A percentile compares a stretch with the other conserved stretches of the same genome.
Conservation (phyloP, 2,113 vertebrate genomes). For the Trematocara variabile region DNA sequence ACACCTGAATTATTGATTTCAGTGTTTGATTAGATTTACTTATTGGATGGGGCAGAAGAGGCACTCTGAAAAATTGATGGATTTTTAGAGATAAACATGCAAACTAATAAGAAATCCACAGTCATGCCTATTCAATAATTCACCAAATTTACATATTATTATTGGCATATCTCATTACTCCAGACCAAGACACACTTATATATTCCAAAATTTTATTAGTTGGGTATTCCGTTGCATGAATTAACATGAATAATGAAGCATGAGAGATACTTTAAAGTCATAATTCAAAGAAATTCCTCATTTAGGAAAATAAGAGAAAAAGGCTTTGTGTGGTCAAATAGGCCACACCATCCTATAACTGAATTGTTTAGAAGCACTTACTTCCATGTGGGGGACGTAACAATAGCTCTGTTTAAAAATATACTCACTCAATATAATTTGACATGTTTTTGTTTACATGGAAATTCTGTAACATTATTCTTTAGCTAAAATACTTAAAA, state of each 20-base stretch:
- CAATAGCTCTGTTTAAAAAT: background rate
- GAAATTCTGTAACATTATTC: background rate
- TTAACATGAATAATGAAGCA: slow-evolving; percentile 74
- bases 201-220: slow-evolving; percentile 74
- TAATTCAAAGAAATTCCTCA: slow-evolving; percentile 43
- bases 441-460: background rate
- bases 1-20: slow-evolving; percentile 68
- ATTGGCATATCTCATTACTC: slow-evolving; percentile 73
- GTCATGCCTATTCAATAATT: slow-evolving; percentile 76
- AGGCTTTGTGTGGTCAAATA: slow-evolving; percentile 30
- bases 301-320: slow-evolving; percentile 23
- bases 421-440: background rate
- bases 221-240: slow-evolving; percentile 66
- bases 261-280: slow-evolving; percentile 32
- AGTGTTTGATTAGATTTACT: slow-evolving; percentile 63
- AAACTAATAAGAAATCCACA: slow-evolving; percentile 65
- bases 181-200: slow-evolving; percentile 66
- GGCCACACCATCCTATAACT: background rate
- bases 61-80: slow-evolving; percentile 55
- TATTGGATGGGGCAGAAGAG: slow-evolving; percentile 46
- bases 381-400: background rate
- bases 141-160: slow-evolving; percentile 75
- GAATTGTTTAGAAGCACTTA: background rate
- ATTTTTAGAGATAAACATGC: slow-evolving; percentile 65
- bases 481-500: background rate